These are phyloP conservation scores for Strigops habroptila DNA, from an alignment of 2,113 vertebrate species.

Conservation along the genomic window DNA sequence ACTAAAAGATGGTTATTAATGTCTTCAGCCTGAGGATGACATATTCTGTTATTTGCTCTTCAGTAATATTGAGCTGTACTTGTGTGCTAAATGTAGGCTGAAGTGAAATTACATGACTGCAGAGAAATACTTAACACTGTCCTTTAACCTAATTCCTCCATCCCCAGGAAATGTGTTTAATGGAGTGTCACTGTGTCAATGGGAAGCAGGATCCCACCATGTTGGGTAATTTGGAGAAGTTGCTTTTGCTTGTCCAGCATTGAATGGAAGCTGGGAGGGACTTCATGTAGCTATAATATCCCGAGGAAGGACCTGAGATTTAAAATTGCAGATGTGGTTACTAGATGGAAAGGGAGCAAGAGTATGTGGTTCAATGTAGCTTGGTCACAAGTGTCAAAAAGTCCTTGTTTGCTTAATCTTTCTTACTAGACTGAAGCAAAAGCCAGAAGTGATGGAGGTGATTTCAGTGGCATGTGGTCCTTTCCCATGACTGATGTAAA, in stretches of 20 bases:
- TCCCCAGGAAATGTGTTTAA: not conserved
- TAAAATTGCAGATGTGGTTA: not conserved
- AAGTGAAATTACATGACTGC: not conserved
- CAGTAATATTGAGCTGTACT: not conserved
- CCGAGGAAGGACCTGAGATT: not conserved
- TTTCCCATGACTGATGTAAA: not conserved
- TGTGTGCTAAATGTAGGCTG: not conserved
- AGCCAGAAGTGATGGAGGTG: not conserved
- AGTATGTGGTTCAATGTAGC: not conserved
- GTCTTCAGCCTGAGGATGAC: not conserved
- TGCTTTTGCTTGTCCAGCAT: not conserved
- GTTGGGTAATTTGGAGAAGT: not conserved
- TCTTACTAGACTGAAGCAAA: not conserved
- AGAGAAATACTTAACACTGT: not conserved
- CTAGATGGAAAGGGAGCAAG: not conserved
- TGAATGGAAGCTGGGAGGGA: not conserved
- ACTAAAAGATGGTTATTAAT: not conserved
- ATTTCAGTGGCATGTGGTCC: not conserved
- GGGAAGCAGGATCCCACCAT: not conserved
- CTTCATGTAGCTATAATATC: not conserved
- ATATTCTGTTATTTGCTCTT: not conserved
- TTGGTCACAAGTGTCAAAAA: not conserved
- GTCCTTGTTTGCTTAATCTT: not conserved
- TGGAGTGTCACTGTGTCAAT: not conserved
- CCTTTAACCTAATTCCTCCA: rapidly evolving